Evolutionary conservation across 2,113 vertebrate species (phyloP).

Genomic region (Pterophyllum scalare): DNA sequence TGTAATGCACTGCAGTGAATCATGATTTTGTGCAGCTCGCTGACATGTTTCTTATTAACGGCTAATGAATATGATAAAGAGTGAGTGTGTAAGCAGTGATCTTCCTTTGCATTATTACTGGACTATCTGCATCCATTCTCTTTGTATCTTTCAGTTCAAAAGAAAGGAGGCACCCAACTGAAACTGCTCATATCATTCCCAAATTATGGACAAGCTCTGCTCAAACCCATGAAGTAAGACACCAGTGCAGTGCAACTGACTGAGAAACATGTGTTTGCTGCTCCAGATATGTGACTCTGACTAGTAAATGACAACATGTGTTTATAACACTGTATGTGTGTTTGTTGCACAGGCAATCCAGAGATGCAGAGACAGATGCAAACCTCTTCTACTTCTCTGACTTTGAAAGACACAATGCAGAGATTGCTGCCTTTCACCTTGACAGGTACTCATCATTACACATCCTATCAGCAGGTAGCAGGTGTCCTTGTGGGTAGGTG

Average conservation of each 20-base stretch:
- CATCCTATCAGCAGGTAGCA: neutral
- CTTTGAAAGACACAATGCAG: slow-evolving; percentile 90
- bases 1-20: neutral
- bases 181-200: slow-evolving; percentile 83
- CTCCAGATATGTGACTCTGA: neutral
- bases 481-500: neutral
- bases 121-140: neutral
- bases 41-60: neutral
- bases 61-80: neutral
- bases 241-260: neutral
- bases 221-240: slow-evolving; percentile 88
- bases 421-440: slow-evolving; percentile 89
- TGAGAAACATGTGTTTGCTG: neutral
- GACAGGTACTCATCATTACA: slow-evolving; percentile 82
- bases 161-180: slow-evolving; percentile 84
- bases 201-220: slow-evolving; percentile 84
- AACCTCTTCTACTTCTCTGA: slow-evolving; percentile 93
- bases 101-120: neutral
- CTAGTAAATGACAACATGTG: neutral
- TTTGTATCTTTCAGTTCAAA: slow-evolving; percentile 79
- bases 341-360: slow-evolving; percentile 78
- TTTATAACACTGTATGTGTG: neutral
- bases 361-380: slow-evolving; percentile 84
- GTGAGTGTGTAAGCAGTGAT: neutral
- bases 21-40: neutral